Percentiles rank a stretch among this genome's conserved stretches.
phyloP scores from a whole-genome alignment of 2,888 invertebrate genomes.

The Orthonevra nobilis region DNA sequence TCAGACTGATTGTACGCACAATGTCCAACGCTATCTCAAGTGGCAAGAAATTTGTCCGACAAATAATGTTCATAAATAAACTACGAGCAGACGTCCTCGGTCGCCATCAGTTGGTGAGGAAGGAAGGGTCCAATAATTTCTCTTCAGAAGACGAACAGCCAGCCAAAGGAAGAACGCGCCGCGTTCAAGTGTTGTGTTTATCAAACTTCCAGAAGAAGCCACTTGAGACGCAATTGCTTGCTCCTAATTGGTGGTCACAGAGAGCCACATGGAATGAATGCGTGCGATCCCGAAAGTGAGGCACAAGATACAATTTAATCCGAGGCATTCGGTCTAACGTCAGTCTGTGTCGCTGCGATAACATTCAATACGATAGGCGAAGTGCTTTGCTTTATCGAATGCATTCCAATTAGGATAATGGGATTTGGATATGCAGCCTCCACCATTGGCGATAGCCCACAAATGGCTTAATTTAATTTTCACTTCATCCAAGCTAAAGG shows the following conservation, averaged over 20 bases:
- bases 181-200: constrained; percentile 47
- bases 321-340: constrained; percentile 30
- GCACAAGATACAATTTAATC: constrained; percentile 58
- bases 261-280: constrained; percentile 1
- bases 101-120: too few relatives aligned
- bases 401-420: constrained; percentile 69
- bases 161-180: too few relatives aligned
- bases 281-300: constrained; percentile 23
- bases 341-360: constrained; percentile 40
- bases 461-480: constrained; percentile 70
- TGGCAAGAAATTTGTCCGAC: constrained; percentile 28
- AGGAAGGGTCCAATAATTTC: too few relatives aligned
- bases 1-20: constrained; percentile 26
- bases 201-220: constrained; percentile 55
- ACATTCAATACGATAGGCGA: constrained; percentile 31
- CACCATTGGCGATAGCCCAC: constrained; percentile 53
- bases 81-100: constrained; percentile 1
- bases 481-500: constrained; percentile 52
- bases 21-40: constrained; percentile 37
- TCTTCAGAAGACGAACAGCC: constrained; percentile 10
- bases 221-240: constrained; percentile 55
- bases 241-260: constrained; percentile 45
- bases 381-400: constrained; percentile 34
- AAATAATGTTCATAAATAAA: constrained; percentile 26
- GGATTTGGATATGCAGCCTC: constrained; percentile 63